Base-by-base conservation (phyloP, 2,797 vertebrate species). In the Sparus aurata region DNA sequence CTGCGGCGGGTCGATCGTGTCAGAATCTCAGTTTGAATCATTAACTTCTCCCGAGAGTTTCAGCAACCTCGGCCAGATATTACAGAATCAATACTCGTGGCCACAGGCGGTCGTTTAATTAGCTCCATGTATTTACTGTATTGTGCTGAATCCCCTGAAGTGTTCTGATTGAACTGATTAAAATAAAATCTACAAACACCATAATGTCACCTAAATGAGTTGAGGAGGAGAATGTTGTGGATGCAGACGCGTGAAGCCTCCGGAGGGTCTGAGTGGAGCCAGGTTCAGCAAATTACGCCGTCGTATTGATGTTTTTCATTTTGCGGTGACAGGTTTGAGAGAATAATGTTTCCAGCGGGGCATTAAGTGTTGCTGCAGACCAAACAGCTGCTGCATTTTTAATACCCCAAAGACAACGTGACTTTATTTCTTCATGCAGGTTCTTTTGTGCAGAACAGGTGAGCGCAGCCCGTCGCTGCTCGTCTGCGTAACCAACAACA, bases 21-120 rank as follows among this genome's bases (percentile, higher is more conserved):
- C 38, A 10, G 18, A 54, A 47, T 20, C 58, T 49, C 50, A 27
- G 25, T 15, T 69, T 61, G 25, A 80, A 53, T 80, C 58, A 73
- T 59, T 70, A 59, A 70, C 63, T 67, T 60, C 17, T 13, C 2
- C 65, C 67, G 69, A 66, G 45, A 47, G 61, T 71, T 67, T 64
- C 38, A 68, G 69, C 61, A 11, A 41, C 81, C 61, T 77, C 30
- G n/a, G 72, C 61, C 20, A 43, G 12, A 49, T 17, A 49, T 58
- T 43, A 55, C 20, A 20, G 12, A 13, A 80, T 80, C 76, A 77
- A 78, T 75, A 69, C 0, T 7, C 52, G 4, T 15, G 52, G 30
- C 74, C 58, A n/a, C 62, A 49, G 53, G 27, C 69, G 15, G 53
- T 52, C n/a, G 45, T 72, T 77, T 85, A 85, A 83, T 85, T 71